Percentiles rank a stretch among this genome's conserved stretches.
Conservation (phyloP, 2,888 invertebrate species). For the Agriotes lineatus region DNA sequence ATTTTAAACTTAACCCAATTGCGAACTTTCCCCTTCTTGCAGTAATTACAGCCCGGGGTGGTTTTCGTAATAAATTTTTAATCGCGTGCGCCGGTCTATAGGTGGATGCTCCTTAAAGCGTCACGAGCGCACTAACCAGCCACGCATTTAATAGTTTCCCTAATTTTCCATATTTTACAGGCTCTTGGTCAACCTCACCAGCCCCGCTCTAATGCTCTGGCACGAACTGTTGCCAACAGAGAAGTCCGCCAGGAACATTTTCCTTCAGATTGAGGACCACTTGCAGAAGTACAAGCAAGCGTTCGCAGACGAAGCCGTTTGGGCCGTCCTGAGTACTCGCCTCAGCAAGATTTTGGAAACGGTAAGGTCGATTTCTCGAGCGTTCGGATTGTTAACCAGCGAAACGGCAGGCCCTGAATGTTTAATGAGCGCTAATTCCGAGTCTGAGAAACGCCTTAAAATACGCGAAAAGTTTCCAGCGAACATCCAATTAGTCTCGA, state of each 20-base stretch:
- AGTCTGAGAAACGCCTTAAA: constrained; percentile 18
- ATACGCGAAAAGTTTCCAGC: constrained; percentile 15
- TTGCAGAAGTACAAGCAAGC: constrained; percentile 88
- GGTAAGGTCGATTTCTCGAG: constrained; percentile 67
- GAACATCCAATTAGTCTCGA: constrained; percentile 18
- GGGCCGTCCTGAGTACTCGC: constrained; percentile 84
- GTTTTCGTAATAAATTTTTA: constrained; percentile 14
- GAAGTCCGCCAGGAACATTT: constrained; percentile 80
- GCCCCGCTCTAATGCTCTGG: constrained; percentile 89
- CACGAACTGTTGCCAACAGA: constrained; percentile 88
- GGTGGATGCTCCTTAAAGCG: neutral
- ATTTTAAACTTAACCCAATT: constrained; percentile 10
- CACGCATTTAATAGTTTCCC: too few relatives aligned
- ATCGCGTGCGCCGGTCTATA: neutral
- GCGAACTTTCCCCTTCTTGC: neutral
- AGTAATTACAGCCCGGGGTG: constrained; percentile 8
- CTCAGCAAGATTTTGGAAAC: constrained; percentile 83
- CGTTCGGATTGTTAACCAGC: constrained; percentile 8
- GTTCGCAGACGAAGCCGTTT: constrained; percentile 84
- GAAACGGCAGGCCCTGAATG: neutral
- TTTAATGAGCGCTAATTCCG: constrained; percentile 17
- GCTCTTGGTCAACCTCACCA: constrained; percentile 92
- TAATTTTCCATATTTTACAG: constrained; percentile 68
- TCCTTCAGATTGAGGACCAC: constrained; percentile 83
- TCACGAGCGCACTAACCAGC: neutral